Evolutionary conservation across 1,140 invertebrate species (phyloP).

Genomic region (Brachystomella parvula): DNA sequence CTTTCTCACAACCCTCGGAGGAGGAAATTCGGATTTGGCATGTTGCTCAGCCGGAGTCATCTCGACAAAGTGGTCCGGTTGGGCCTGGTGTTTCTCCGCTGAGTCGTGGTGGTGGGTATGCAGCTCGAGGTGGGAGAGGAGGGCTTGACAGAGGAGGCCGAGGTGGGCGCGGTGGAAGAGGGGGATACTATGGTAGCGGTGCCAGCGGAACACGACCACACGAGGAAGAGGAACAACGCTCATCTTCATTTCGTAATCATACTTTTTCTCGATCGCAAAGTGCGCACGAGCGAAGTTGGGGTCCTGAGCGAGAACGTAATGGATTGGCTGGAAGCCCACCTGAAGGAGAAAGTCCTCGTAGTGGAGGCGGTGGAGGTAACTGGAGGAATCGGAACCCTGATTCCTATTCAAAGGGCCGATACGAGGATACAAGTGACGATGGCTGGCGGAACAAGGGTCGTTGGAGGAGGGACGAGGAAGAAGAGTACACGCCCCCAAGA

Average conservation of each 20-base stretch:
- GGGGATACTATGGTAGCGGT: conserved; percentile 39
- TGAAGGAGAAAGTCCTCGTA: conserved; percentile 32
- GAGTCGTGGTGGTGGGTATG: conserved; percentile 33
- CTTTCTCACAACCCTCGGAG: conserved; percentile 64
- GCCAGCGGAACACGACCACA: conserved; percentile 34
- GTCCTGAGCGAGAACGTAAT: conserved; percentile 48
- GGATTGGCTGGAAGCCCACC: conserved; percentile 40
- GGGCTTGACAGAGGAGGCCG: conserved; percentile 47
- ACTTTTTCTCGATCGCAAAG: conserved; percentile 15
- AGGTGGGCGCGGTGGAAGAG: conserved; percentile 41
- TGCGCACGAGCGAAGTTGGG: conserved; percentile 45
- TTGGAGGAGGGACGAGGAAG: conserved; percentile 54
- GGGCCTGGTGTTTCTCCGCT: conserved; percentile 41
- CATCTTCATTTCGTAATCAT: conserved; percentile 22
- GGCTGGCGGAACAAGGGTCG: conserved; percentile 41
- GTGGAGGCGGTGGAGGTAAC: conserved; percentile 34
- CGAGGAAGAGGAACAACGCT: conserved; percentile 34
- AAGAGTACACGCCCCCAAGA: conserved; percentile 53
- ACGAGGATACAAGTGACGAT: conserved; percentile 36
- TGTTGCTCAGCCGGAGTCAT: conserved; percentile 37
- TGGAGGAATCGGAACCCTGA: conserved; percentile 36
- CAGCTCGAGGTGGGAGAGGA: conserved; percentile 48
- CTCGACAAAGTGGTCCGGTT: conserved; percentile 36
- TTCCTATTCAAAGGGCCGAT: conserved; percentile 37
- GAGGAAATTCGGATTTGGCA: conserved; percentile 64